These are phyloP conservation scores for Prionailurus bengalensis DNA, from an alignment of 2,113 vertebrate species.

Conservation along the genomic window DNA sequence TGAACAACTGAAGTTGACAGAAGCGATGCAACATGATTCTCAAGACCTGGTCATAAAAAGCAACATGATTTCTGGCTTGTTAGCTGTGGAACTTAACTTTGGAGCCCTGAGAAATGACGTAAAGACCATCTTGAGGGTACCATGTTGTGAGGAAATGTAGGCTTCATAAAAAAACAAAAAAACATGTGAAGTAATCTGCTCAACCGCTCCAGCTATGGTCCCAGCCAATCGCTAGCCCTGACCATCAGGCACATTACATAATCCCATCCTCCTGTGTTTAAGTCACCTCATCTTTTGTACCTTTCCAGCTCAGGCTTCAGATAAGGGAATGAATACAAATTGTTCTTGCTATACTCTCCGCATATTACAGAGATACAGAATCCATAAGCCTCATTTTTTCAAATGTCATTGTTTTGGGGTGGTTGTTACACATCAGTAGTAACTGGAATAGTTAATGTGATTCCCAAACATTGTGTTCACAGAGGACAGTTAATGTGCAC, in stretches of 20 bases:
- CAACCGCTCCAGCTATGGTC: too few species aligned
- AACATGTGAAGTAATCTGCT: rapidly evolving
- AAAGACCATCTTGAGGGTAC: neutral
- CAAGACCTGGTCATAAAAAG: neutral
- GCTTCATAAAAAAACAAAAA: neutral
- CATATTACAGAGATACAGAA: neutral
- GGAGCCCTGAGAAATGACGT: neutral
- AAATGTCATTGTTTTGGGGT: neutral
- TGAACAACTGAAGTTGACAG: neutral
- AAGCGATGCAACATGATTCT: conserved; percentile 28
- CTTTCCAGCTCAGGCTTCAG: neutral
- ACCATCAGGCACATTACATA: neutral
- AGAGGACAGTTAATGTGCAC: neutral
- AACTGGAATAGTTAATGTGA: neutral
- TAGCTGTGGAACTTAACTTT: neutral
- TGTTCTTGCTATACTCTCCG: neutral
- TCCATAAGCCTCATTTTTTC: neutral
- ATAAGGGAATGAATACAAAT: neutral
- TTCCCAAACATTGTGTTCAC: neutral
- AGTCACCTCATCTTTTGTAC: neutral
- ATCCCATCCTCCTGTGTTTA: neutral
- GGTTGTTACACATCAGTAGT: neutral
- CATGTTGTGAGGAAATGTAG: neutral
- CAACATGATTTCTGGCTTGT: neutral
- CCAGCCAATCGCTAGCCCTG: neutral